A percentile compares a stretch with the other conserved stretches of the same genome.
Evolutionary conservation across 2,888 invertebrate genomes (phyloP).

Genomic region (Cyclophora punctaria): DNA sequence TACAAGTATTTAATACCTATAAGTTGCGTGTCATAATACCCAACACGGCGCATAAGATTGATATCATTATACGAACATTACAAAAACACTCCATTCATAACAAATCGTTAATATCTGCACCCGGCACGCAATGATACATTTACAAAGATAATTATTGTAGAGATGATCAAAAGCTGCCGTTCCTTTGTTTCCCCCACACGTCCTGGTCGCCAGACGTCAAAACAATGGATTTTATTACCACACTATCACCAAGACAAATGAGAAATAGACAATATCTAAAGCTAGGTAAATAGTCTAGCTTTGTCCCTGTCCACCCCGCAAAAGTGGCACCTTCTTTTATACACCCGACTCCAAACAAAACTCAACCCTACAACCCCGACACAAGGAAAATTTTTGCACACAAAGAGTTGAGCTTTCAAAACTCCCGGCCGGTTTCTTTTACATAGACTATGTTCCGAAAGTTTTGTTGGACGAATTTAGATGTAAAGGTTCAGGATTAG

Average conservation of each 20-base stretch:
- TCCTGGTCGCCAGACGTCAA: slow-evolving; percentile 14
- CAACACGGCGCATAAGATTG: no score
- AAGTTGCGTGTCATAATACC: no score
- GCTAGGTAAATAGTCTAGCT: slow-evolving; percentile 61
- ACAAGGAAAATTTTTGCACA: slow-evolving; percentile 53
- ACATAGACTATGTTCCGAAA: slow-evolving; percentile 46
- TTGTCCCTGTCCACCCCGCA: slow-evolving; percentile 50
- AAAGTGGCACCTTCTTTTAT: slow-evolving; percentile 62
- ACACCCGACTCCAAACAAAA: slow-evolving; percentile 34
- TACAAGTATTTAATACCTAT: no score
- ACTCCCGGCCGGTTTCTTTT: slow-evolving; percentile 60
- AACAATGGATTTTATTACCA: slow-evolving; percentile 60
- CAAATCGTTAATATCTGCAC: slow-evolving; percentile 26
- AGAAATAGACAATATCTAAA: slow-evolving; percentile 60
- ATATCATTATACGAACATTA: no score
- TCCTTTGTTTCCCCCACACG: slow-evolving; percentile 19
- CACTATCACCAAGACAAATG: slow-evolving; percentile 68
- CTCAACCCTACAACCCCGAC: slow-evolving; percentile 27
- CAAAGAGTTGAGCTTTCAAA: slow-evolving; percentile 47
- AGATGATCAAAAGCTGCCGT: slow-evolving; percentile 15
- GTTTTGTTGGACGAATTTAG: slow-evolving; percentile 15
- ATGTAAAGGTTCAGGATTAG: slow-evolving; percentile 17
- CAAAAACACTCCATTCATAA: slow-evolving; percentile 20
- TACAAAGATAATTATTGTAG: slow-evolving; percentile 8
- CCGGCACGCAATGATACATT: slow-evolving; percentile 20